Conservation (phyloP, 2,113 vertebrate species). For the Scophthalmus maximus region DNA sequence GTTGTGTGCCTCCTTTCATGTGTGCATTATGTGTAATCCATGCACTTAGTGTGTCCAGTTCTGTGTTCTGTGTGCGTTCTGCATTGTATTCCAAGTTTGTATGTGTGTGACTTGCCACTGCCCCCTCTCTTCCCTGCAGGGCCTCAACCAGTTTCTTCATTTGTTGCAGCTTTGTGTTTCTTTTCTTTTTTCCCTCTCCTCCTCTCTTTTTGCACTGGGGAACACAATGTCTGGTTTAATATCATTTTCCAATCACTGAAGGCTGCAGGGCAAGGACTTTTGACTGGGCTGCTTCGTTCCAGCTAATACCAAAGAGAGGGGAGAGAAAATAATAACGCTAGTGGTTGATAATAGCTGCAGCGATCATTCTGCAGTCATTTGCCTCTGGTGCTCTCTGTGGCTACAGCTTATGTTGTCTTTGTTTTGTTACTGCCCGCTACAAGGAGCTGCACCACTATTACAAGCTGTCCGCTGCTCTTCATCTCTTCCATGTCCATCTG, state of each 20-base stretch:
- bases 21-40: slow-evolving; percentile 38
- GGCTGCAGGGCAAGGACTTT: slow-evolving; percentile 72
- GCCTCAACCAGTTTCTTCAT: slow-evolving; percentile 72
- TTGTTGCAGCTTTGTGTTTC: slow-evolving; percentile 71
- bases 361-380: slow-evolving; percentile 76
- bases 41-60: background rate
- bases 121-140: slow-evolving; percentile 56
- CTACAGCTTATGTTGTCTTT: slow-evolving; percentile 58
- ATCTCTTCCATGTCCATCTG: slow-evolving; percentile 51
- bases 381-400: slow-evolving; percentile 63
- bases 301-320: slow-evolving; percentile 73
- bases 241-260: slow-evolving; percentile 81
- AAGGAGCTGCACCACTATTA: slow-evolving; percentile 48
- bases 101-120: slow-evolving; percentile 48
- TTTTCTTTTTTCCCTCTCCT: background rate
- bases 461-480: slow-evolving; percentile 65
- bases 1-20: slow-evolving; percentile 33
- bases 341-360: slow-evolving; percentile 70
- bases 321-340: slow-evolving; percentile 68
- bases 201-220: slow-evolving; percentile 57
- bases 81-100: slow-evolving; percentile 34
- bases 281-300: slow-evolving; percentile 72
- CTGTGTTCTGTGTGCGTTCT: slow-evolving; percentile 14
- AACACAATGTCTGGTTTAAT: slow-evolving; percentile 80
- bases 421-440: slow-evolving; percentile 54